Base-by-base conservation (phyloP, 1,140 invertebrate species). In the Drosophila athabasca region DNA sequence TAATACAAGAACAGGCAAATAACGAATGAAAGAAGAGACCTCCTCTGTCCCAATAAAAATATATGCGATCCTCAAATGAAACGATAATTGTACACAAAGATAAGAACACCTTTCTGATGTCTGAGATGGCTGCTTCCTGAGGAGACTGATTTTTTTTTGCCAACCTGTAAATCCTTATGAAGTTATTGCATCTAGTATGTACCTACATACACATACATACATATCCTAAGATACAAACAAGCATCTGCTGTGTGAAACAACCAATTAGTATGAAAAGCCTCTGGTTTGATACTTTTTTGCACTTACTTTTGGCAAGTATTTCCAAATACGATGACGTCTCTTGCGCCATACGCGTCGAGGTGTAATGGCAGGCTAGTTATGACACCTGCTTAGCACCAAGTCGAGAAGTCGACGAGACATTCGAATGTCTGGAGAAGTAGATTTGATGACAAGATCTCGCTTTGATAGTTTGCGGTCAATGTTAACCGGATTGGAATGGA, bases 381-480 rank as follows among this genome's bases (percentile, higher is more conserved):
- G 72, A 75, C 72, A 75, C 72, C 72, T 75, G 70, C 45, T 54
- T 48, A 26, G 35, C 41, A 29, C 45, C 72, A 65, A 53, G 59
- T 41, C 43, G 2, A 35, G 71, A 13, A 44, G 26, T n/a, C 35
- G 11, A 39, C 35, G 35, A 44, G 41, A 19, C 17, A 35, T 49
- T 50, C 51, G 35, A 9, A 22, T 44, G 51, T 15, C 17, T 58
- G 13, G 35, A 39, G 45, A 49, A 9, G 54, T 60, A 62, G 71
- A 62, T 57, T 65, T 61, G 35, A 24, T 61, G 57, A 45, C 62
- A 44, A 75, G 53, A 75, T 54, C 60, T 59, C 53, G 45, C 64
- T 62, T 72, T 53, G 66, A 61, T 58, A 49, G 72, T 90, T 90
- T 90, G 79, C 87, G 87, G 87, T 90, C 87, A 90, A 88, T 90